A percentile compares a stretch with the other conserved stretches of the same genome.
Evolutionary conservation across 2,113 vertebrate species (phyloP).

Genomic region (Dermatemys mawii): DNA sequence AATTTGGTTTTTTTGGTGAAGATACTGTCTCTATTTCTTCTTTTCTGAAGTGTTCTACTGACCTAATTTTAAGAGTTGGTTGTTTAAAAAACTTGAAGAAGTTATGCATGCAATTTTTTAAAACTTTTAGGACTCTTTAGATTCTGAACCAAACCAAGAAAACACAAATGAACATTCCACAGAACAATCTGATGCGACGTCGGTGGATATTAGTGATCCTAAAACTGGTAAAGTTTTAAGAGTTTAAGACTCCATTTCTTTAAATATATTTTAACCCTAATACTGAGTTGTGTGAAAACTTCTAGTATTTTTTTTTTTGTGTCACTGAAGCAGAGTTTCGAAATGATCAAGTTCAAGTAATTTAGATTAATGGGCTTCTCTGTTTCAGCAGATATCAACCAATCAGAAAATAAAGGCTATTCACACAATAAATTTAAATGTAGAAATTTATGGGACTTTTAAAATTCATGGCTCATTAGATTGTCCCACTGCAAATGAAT

Average conservation of each 20-base stretch:
- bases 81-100: background rate
- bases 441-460: background rate
- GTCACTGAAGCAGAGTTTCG: background rate
- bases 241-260: background rate
- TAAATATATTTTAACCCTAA: background rate
- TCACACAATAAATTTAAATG: background rate
- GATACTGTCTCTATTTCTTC: background rate
- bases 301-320: background rate
- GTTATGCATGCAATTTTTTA: background rate
- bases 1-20: background rate
- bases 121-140: background rate
- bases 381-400: background rate
- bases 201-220: constrained; percentile 13
- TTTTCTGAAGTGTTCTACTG: background rate
- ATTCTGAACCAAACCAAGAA: constrained; percentile 8
- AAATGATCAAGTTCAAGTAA: background rate
- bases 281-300: background rate
- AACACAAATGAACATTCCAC: background rate
- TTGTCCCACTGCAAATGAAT: background rate
- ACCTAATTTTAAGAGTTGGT: background rate
- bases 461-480: background rate
- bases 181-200: constrained; percentile 9
- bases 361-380: accelerated
- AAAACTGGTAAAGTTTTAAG: constrained; percentile 32
- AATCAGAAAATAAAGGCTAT: background rate